Percentiles rank a stretch among this genome's conserved stretches.
Evolutionary conservation across 1,140 invertebrate genomes (phyloP).

Genomic region (Sweltsa coloradensis): DNA sequence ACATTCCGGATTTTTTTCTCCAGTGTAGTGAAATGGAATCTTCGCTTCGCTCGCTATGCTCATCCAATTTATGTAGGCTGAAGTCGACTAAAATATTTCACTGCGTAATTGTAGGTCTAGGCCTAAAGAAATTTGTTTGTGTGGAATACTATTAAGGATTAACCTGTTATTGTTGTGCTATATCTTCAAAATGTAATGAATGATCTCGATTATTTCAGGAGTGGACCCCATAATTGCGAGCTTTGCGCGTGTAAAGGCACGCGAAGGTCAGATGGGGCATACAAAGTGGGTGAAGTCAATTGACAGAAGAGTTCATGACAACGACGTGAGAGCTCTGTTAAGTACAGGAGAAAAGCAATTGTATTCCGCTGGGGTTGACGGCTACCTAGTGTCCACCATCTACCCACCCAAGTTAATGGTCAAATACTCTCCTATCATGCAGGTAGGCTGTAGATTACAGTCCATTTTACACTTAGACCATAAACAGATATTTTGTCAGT

Average conservation of each 20-base stretch:
- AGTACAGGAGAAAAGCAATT: constrained; percentile 41
- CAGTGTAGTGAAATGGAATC: no score
- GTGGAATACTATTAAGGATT: no score
- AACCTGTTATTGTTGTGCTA: background rate
- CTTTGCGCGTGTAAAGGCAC: constrained; percentile 45
- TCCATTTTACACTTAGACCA: no score
- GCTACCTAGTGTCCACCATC: constrained; percentile 54
- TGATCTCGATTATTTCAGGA: constrained; percentile 29
- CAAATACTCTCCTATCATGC: constrained; percentile 56
- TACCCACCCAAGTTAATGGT: constrained; percentile 48
- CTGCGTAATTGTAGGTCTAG: no score
- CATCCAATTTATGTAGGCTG: no score
- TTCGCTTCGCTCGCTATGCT: no score
- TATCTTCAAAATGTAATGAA: background rate
- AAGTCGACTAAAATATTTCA: no score
- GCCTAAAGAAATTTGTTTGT: no score
- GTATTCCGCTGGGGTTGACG: no score
- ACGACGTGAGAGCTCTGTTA: constrained; percentile 66
- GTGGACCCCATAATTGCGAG: constrained; percentile 66
- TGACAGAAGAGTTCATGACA: constrained; percentile 63
- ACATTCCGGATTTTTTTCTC: no score
- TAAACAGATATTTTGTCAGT: no score
- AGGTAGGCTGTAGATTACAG: no score
- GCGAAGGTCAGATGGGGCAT: constrained; percentile 16
- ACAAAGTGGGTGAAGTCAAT: constrained; percentile 71